Evolutionary conservation across 2,113 vertebrate genomes (phyloP).

Genomic region (Phyllostomus discolor): DNA sequence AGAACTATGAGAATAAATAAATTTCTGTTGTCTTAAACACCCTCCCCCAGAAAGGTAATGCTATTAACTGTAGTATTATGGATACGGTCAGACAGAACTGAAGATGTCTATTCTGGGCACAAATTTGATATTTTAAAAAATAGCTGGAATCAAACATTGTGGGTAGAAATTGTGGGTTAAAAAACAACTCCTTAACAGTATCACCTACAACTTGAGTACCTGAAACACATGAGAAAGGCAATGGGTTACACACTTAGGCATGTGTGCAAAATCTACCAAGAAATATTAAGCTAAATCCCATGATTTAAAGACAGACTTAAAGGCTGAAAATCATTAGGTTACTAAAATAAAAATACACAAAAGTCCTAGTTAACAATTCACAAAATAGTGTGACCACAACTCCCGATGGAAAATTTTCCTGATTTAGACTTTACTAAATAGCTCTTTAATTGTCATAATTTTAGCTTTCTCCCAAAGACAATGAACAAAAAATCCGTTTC

Average conservation of each 20-base stretch:
- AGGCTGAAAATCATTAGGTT: not conserved
- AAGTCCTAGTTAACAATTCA: not conserved
- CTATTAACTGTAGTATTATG: not conserved
- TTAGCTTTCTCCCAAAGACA: not conserved
- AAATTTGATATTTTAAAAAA: not conserved
- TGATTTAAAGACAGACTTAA: not conserved
- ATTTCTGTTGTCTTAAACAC: too few relatives aligned
- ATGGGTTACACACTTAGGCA: not conserved
- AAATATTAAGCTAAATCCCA: not conserved
- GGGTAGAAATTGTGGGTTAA: not conserved
- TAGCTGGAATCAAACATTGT: not conserved
- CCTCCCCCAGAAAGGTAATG: too few relatives aligned
- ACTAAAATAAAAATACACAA: not conserved
- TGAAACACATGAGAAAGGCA: not conserved
- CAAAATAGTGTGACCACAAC: not conserved
- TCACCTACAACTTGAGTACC: not conserved
- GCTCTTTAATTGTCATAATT: not conserved
- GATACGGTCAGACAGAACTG: not conserved
- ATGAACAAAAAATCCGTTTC: not conserved
- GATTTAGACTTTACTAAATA: not conserved
- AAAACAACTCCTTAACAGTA: not conserved
- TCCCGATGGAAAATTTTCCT: not conserved
- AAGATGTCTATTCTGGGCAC: not conserved
- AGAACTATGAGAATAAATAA: too few relatives aligned
- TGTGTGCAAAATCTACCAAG: not conserved